Percentiles rank a stretch among this genome's conserved stretches.
Evolutionary conservation across 2,797 vertebrate species (phyloP).

Genomic region (Tympanoctomys barrerae): DNA sequence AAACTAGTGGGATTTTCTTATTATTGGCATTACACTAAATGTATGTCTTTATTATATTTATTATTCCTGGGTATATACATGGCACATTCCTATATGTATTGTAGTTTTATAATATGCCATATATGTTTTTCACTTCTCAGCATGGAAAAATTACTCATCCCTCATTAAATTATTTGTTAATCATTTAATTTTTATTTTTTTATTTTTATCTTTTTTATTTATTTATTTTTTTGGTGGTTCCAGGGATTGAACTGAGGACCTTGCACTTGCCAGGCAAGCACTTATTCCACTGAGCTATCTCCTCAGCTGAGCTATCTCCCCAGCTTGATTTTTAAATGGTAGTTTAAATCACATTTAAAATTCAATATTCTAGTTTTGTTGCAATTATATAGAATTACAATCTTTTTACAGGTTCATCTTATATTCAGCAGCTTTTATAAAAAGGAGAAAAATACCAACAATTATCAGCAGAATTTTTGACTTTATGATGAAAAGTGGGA

Average conservation of each 20-base stretch:
- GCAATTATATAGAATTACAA: neutral
- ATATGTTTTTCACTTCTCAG: neutral
- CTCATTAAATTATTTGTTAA: constrained; percentile 31
- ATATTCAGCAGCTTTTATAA: neutral
- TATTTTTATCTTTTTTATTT: too few species aligned
- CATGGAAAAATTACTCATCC: neutral
- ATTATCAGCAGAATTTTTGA: constrained; percentile 40
- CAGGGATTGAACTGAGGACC: too few species aligned
- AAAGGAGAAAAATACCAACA: neutral
- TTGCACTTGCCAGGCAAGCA: too few species aligned
- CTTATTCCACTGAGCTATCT: too few species aligned
- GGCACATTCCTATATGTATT: neutral
- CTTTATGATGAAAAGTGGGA: constrained; percentile 41
- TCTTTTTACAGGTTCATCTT: constrained; percentile 27
- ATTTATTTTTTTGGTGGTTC: too few species aligned
- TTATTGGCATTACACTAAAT: neutral
- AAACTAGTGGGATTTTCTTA: neutral
- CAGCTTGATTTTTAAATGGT: constrained; percentile 25
- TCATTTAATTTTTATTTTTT: neutral
- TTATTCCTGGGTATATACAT: neutral
- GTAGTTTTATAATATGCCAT: neutral
- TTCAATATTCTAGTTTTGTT: constrained; percentile 38
- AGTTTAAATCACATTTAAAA: neutral
- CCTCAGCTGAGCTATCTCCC: too few species aligned
- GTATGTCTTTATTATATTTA: neutral